phyloP scores from a whole-genome alignment of 2,113 vertebrate species.

The Peromyscus leucopus region DNA sequence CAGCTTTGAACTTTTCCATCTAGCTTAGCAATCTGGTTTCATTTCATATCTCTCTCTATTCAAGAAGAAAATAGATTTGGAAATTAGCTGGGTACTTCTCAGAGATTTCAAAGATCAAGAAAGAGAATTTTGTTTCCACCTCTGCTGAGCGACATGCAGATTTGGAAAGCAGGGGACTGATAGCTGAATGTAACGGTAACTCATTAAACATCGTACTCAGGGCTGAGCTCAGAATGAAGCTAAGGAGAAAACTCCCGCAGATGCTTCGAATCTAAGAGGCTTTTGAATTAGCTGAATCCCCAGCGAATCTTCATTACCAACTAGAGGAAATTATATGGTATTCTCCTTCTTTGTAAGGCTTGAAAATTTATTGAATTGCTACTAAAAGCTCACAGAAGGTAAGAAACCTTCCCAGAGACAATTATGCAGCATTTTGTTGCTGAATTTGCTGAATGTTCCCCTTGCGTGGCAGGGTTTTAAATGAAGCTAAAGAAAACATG shows the following conservation, averaged over 20 bases:
- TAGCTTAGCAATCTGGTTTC: conserved; percentile 48
- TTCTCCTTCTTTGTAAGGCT: conserved; percentile 66
- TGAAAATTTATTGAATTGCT: conserved; percentile 74
- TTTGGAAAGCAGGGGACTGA: conserved; percentile 49
- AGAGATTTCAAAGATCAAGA: conserved; percentile 64
- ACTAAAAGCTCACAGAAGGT: conserved; percentile 70
- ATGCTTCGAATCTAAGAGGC: conserved; percentile 52
- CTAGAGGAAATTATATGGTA: conserved; percentile 58
- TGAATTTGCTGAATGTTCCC: conserved; percentile 63
- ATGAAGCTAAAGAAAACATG: conserved; percentile 63
- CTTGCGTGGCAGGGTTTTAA: conserved; percentile 53
- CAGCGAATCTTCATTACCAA: conserved; percentile 54
- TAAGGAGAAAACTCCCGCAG: conserved; percentile 38
- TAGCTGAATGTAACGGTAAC: conserved; percentile 34
- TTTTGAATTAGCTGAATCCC: conserved; percentile 65
- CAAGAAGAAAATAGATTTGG: conserved; percentile 68
- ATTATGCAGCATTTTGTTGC: conserved; percentile 67
- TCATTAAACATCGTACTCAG: conserved; percentile 71
- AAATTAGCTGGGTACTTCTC: conserved; percentile 62
- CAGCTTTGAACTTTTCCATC: conserved; percentile 61
- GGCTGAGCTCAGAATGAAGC: conserved; percentile 10
- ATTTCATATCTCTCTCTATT: conserved; percentile 34
- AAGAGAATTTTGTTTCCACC: conserved; percentile 65
- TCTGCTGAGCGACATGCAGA: conserved; percentile 56
- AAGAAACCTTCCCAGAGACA: conserved; percentile 64